Base-by-base conservation (phyloP, 2,888 invertebrate species). In the Sepioteuthis lessoniana region DNA sequence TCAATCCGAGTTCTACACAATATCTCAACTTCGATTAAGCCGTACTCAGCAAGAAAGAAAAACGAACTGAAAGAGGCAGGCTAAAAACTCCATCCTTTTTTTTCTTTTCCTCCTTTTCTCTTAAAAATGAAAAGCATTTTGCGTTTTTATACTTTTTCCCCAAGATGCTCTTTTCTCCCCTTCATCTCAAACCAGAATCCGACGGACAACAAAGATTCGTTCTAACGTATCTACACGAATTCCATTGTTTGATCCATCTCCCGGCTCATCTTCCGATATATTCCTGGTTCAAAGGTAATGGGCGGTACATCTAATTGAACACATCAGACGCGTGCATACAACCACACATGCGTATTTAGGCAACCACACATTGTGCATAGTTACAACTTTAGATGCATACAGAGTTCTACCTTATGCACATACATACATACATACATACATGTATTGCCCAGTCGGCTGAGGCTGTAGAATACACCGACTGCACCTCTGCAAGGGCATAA, bases 221-320 rank as follows among this genome's bases (percentile, higher is more conserved):
- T 76, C 76, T 76, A 76, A 76, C 35, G 76, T n/a, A 76, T 76
- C 76, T 76, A 76, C 76, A 76, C 76, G n/a, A 76, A 76, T 76
- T 21, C 76, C n/a, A 76, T 76, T 76, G 76, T 76, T 76, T 76
- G 76, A 76, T 35, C 76, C 76, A 35, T 13, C 76, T n/a, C 76
- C n/a, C 76, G n/a, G 76, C 35, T 76, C 76, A 76, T 76, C n/a
- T 35, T 76, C 35, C 76, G 16, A 76, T 76, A 35, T 76, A n/a
- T 76, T n/a, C 76, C 19, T 76, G n/a, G n/a, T 76, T 76, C 76
- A 76, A 76, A 76, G 16, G 35, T n/a, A 76, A 76, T n/a, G 76
- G 76, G 76, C 1, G 76, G 35, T n/a, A 8, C 76, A 13, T 76
- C 13, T 76, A 35, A 76, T 76, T 76, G 76, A 35, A 76, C n/a